Evolutionary conservation across 2,888 invertebrate species (phyloP), one percentile per base, ranked within the genome.

Genomic region (Hemistola chrysoprasaria): DNA sequence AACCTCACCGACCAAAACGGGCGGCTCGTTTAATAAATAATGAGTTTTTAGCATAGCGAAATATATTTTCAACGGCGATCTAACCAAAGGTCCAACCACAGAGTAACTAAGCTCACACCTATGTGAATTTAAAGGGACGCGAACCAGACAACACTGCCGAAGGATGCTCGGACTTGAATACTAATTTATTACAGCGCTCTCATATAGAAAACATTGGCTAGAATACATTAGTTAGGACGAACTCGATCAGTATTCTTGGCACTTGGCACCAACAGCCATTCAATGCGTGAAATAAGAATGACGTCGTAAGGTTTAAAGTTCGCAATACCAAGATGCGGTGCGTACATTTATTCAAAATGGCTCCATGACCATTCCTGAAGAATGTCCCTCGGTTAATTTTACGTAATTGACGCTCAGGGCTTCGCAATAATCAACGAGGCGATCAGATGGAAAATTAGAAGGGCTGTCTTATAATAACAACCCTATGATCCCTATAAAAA

Each of bases 91-190:
- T 37, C 30, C 50, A 36, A 44, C 46, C 53, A 38, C 53, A 41
- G 47, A 37, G 22, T 35, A 44, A 36, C 46, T 40, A 48, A 50
- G 52, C 56, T 62, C 61, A 62, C 44, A 43, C 50, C 56, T 63
- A 76, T 76, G 73, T 73, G 65, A 75, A 80, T 76, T 67, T 60
- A 63, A 64, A 61, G 71, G 65, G 72, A 80, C 79, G 76, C 49
- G 66, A 58, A 62, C 30, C 70, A 74, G 72, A 79, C 79, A 67
- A 54, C 52, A 62, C 57, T 62, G 67, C 64, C 60, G 58, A 69
- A 80, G 74, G 81, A 76, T 80, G 72, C 68, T 62, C 43, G 59
- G 49, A 57, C 62, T 63, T 65, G 84, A 74, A 85, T 86, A 81
- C 80, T 72, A 83, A 85, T 82, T 71, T 59, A 71, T 69, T 65